Evolutionary conservation across 2,113 vertebrate species (phyloP), one percentile per base, ranked within the genome.

Genomic region (Lepisosteus osseus): DNA sequence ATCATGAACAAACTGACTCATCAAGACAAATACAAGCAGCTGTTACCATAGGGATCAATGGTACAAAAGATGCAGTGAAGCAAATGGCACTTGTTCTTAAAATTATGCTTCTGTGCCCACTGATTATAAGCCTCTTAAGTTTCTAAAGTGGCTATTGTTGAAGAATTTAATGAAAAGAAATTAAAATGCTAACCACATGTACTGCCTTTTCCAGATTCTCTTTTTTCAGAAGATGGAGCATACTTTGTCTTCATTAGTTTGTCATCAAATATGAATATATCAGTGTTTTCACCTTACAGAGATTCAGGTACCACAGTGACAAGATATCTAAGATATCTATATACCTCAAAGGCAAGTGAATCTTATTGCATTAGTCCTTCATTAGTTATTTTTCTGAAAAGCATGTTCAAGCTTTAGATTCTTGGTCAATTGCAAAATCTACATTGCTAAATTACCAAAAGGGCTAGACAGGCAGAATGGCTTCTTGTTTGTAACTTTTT

Each of bases 41-140:
- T 13, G 82, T 85, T 83, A 61, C 84, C 78, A 87, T 83, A 66
- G 83, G 54, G 73, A 89, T 72, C 9, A 3, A 72, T 67, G 59
- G 47, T 69, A 65, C 57, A 59, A 11, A 71, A 29, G 74, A 72
- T 12, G 76, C 51, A 62, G n/a, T 8, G 44, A 67, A 42, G 67
- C 41, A 5, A 62, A 55, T 15, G 51, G 9, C 70, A 65, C 74
- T 73, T 61, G 54, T 59, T 71, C 42, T 64, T 79, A 45, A 80
- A 56, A 72, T 63, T 71, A 42, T 65, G 72, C 12, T 71, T 77
- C 70, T 68, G 29, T 77, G 61, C 65, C 82, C 69, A 57, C 65
- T 82, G 47, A 83, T 82, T 74, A 72, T 77, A 47, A 76, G 57
- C 47, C 41, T 62, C 42, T 57, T 41, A 12, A 62, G 6, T 54